Evolutionary conservation across 2,797 vertebrate species (phyloP), one percentile per base, ranked within the genome.

Genomic region (Decapterus maruadsi): DNA sequence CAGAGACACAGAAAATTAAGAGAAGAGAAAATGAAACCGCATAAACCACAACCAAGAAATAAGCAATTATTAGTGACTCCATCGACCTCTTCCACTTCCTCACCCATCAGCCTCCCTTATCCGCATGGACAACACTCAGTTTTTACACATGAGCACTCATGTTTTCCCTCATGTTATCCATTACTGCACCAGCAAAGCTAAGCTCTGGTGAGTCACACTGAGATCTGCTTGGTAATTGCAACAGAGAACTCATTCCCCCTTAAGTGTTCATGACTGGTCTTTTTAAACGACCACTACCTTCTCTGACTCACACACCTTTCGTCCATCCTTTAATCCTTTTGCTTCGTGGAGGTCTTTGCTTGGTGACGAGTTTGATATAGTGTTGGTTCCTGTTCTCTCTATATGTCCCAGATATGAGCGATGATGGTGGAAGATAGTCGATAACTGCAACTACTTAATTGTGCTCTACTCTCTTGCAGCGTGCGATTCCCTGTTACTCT

Each of bases 221-320:
- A 61, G 68, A 76, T 56, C 68, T 59, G 62, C 65, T 56, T 14
- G 50, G 54, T 80, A 77, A 89, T 83, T 84, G 68, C 71, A 59
- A 68, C 50, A 22, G 13, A 80, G 77, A 81, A 85, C 66, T 42
- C 71, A 66, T 82, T 87, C 75, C 72, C 61, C 82, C 45, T 38
- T 4, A 68, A 78, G 83, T 78, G 81, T 86, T 90, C 85, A 87
- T 88, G 90, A 89, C 88, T 65, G 79, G 79, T 77, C 91, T 89
- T 87, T 81, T 88, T 73, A 84, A 91, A 86, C 60, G 60, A 79
- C 81, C 82, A 54, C 76, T 63, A 46, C n/a, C 40, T 38, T 22
- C 60, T 75, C 53, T 20, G 0, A 59, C 29, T 68, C 75, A 72
- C 59, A 55, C 58, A 55, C 16, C 1, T 57, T 50, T 42, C 36